Percentiles rank a stretch among this genome's conserved stretches.
Conservation (phyloP, 64 coral and sea anemone species). For the Montipora capricornis region DNA sequence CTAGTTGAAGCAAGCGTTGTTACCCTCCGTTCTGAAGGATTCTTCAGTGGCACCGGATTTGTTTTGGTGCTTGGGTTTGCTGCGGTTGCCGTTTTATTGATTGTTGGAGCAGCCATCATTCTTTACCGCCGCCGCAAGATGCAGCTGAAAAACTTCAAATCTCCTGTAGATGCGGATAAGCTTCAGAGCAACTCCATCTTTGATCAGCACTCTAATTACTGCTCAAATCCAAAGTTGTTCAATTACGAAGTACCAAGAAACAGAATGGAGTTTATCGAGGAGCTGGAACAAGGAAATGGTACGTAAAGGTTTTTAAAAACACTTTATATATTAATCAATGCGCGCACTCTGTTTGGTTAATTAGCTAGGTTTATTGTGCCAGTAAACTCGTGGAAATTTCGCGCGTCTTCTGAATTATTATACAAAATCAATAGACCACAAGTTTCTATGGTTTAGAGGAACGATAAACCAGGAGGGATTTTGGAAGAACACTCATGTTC, state of each 20-base stretch:
- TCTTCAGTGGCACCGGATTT: neutral
- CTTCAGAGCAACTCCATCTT: conserved; percentile 80
- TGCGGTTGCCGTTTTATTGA: neutral
- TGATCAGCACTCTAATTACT: conserved; percentile 52
- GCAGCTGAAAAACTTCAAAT: conserved; percentile 38
- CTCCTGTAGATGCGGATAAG: conserved; percentile 65
- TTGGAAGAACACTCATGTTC: no score
- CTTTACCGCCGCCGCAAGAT: neutral
- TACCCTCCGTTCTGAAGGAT: no score
- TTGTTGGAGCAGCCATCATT: neutral
- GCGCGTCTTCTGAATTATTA: no score
- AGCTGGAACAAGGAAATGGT: conserved; percentile 77
- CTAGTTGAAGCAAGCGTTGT: neutral
- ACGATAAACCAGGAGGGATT: no score
- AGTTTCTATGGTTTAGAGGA: no score
- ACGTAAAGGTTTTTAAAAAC: neutral
- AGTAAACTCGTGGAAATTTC: no score
- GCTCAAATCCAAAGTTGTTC: conserved; percentile 59
- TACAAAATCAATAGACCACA: no score
- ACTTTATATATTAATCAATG: neutral
- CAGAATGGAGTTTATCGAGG: conserved; percentile 81
- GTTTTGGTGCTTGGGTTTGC: neutral
- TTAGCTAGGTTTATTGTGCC: no score
- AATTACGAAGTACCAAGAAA: conserved; percentile 76
- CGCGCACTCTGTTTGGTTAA: no score